These are phyloP conservation scores for Campaea margaritaria DNA, from an alignment of 2,888 invertebrate genomes.

Conservation along the genomic window DNA sequence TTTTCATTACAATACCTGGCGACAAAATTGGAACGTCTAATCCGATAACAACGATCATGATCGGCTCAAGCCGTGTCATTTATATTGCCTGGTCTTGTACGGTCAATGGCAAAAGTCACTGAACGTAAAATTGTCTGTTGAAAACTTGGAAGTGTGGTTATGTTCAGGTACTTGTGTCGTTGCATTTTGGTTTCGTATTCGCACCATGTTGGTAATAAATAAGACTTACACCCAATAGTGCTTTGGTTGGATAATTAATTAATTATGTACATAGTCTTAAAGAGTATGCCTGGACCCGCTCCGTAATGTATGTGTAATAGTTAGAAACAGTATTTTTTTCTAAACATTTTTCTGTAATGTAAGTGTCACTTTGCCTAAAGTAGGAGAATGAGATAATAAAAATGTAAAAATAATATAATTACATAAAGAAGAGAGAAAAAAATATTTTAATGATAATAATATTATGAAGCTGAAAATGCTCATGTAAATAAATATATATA, in stretches of 20 bases:
- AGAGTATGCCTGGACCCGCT: constrained; percentile 50
- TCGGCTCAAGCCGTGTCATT: neutral
- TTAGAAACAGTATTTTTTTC: constrained; percentile 51
- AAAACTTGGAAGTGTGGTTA: too few relatives aligned
- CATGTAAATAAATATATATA: constrained; percentile 78
- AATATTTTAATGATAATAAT: constrained; percentile 81
- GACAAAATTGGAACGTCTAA: constrained; percentile 1
- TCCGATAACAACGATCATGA: neutral
- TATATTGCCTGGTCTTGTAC: neutral
- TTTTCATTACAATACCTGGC: neutral
- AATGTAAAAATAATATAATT: constrained; percentile 78
- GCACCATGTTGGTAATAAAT: constrained; percentile 2
- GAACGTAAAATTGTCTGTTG: too few relatives aligned
- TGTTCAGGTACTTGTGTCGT: too few relatives aligned
- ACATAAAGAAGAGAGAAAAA: constrained; percentile 77
- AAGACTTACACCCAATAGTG: constrained; percentile 22
- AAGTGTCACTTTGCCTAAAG: constrained; percentile 80
- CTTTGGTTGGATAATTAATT: constrained; percentile 14
- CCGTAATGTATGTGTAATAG: constrained; percentile 37
- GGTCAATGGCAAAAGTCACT: too few relatives aligned
- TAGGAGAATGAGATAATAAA: constrained; percentile 63
- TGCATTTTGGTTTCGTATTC: too few relatives aligned
- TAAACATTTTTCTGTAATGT: constrained; percentile 45
- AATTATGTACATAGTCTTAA: constrained; percentile 25
- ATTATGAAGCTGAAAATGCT: constrained; percentile 82